Evolutionary conservation across 2,888 invertebrate genomes (phyloP).

Genomic region (Eupithecia insigniata): DNA sequence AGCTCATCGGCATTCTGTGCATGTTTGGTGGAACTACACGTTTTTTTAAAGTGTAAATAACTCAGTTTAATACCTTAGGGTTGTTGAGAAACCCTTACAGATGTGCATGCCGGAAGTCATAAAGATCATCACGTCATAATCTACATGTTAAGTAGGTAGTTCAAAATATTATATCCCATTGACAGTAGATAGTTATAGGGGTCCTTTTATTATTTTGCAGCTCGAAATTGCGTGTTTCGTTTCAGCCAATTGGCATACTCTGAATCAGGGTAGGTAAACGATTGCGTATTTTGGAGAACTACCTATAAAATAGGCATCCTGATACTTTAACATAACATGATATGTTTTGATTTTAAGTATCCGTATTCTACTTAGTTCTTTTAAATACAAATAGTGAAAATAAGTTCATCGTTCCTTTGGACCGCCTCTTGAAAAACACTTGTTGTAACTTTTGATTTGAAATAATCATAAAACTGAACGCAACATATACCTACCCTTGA

Average conservation of each 20-base stretch:
- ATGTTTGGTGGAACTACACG: constrained; percentile 54
- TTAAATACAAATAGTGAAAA: neutral
- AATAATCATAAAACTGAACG: neutral
- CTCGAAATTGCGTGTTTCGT: no score
- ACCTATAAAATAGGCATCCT: no score
- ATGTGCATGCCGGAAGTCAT: neutral
- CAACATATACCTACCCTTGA: neutral
- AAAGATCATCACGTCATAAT: neutral
- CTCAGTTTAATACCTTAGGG: neutral
- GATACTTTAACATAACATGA: neutral
- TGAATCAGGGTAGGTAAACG: no score
- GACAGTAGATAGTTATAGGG: neutral
- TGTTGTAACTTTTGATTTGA: neutral
- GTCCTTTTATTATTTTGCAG: no score
- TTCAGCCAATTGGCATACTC: no score
- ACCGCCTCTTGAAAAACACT: neutral
- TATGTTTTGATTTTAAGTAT: neutral
- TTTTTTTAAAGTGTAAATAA: constrained; percentile 18
- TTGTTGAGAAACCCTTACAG: neutral
- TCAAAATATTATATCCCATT: neutral
- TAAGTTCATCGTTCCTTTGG: neutral
- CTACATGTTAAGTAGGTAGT: neutral
- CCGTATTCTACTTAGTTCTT: neutral
- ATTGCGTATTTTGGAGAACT: no score
- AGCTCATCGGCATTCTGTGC: constrained; percentile 58